Evolutionary conservation across 1,140 invertebrate species (phyloP).

Genomic region (Frieseomelitta varia): DNA sequence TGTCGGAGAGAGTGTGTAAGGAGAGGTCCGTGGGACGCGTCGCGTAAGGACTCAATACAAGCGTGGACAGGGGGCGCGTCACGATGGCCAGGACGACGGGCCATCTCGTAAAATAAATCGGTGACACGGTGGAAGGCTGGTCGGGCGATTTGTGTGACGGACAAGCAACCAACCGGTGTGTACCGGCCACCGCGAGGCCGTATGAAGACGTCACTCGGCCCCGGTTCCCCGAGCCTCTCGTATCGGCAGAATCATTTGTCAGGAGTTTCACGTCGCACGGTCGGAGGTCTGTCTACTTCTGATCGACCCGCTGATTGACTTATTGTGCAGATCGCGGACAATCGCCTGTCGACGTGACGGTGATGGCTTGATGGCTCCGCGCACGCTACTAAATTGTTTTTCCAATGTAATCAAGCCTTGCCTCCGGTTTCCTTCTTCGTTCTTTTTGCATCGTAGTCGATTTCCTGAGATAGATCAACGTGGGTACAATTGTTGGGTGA

Average conservation of each 20-base stretch:
- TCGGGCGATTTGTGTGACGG: constrained; percentile 75
- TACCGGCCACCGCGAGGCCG: constrained; percentile 26
- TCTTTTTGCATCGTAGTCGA: background rate
- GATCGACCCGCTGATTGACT: constrained; percentile 65
- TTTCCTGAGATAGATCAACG: background rate
- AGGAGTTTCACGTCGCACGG: constrained; percentile 60
- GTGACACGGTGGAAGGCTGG: constrained; percentile 74
- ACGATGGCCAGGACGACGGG: constrained; percentile 56
- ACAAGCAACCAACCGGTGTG: constrained; percentile 43
- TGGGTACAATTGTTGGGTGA: no score
- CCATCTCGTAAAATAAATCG: constrained; percentile 76
- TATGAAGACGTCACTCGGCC: constrained; percentile 72
- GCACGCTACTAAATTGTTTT: constrained; percentile 13
- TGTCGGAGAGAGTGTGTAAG: constrained; percentile 43
- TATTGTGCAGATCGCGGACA: constrained; percentile 52
- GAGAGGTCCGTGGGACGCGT: constrained; percentile 41
- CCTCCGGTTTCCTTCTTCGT: background rate
- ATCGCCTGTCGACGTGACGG: constrained; percentile 36
- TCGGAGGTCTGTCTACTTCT: constrained; percentile 59
- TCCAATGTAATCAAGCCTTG: background rate
- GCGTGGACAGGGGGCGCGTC: constrained; percentile 37
- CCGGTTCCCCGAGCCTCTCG: constrained; percentile 25
- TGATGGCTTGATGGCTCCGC: constrained; percentile 17
- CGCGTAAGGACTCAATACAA: constrained; percentile 65
- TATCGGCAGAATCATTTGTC: constrained; percentile 76